These are phyloP conservation scores for Macrocentrus cingulum DNA, from an alignment of 1,140 invertebrate genomes.

Conservation along the genomic window DNA sequence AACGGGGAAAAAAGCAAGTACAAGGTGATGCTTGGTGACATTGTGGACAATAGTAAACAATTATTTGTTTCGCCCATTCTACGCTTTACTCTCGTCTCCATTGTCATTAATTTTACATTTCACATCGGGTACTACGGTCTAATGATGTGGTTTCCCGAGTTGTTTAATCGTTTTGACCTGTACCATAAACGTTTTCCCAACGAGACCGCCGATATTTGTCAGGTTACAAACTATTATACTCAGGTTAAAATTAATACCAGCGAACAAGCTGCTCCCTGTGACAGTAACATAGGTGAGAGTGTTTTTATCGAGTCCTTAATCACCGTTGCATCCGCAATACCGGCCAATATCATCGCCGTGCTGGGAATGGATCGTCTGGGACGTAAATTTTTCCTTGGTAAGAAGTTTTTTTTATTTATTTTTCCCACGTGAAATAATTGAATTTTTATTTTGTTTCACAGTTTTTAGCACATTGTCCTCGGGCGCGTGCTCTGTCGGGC, in stretches of 20 bases:
- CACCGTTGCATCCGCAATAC: slow-evolving; percentile 80
- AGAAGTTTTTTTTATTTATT: slow-evolving; percentile 28
- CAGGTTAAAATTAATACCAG: slow-evolving; percentile 63
- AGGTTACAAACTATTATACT: slow-evolving; percentile 76
- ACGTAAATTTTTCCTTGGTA: slow-evolving; percentile 85
- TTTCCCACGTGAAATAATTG: background rate
- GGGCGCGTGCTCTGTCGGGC: slow-evolving; percentile 77
- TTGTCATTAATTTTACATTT: slow-evolving; percentile 85
- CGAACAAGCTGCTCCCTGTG: slow-evolving; percentile 61
- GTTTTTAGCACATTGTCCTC: slow-evolving; percentile 87
- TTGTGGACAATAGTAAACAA: slow-evolving; percentile 77
- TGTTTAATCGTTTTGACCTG: slow-evolving; percentile 84
- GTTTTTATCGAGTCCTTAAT: slow-evolving; percentile 86
- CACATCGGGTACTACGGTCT: slow-evolving; percentile 87
- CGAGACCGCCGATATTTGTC: slow-evolving; percentile 70
- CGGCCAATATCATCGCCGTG: slow-evolving; percentile 81
- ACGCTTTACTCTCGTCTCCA: slow-evolving; percentile 79
- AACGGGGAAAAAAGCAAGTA: slow-evolving; percentile 63
- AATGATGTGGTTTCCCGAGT: slow-evolving; percentile 91
- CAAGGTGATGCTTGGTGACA: slow-evolving; percentile 71
- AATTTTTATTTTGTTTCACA: slow-evolving; percentile 50
- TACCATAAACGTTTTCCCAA: slow-evolving; percentile 63
- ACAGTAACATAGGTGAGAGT: slow-evolving; percentile 70
- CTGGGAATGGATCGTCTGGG: slow-evolving; percentile 75
- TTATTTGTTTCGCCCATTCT: slow-evolving; percentile 77